Evolutionary conservation across 2,888 invertebrate genomes (phyloP).

Genomic region (Carterocephalus palaemon): DNA sequence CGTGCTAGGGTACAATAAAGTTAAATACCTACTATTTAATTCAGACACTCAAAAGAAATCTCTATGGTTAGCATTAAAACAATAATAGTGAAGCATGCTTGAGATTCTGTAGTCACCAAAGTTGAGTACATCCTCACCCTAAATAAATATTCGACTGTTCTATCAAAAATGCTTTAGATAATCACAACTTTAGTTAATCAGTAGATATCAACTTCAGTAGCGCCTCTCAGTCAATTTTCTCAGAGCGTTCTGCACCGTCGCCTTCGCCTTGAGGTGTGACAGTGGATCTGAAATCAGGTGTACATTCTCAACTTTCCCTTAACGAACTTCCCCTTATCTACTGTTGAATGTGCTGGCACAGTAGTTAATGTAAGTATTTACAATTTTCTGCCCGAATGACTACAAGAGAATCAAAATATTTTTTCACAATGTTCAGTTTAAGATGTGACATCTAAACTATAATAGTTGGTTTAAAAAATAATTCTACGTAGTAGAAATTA

Average conservation of each 20-base stretch:
- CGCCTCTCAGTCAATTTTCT: constrained; percentile 75
- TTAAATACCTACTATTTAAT: constrained; percentile 6
- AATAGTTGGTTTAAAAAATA: constrained; percentile 1
- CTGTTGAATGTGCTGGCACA: constrained; percentile 5
- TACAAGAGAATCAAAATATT: not conserved
- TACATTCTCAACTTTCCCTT: constrained; percentile 2
- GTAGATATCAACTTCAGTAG: constrained; percentile 49
- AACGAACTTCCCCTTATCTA: not conserved
- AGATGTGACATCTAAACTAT: constrained; percentile 8
- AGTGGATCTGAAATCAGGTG: constrained; percentile 67
- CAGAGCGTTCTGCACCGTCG: constrained; percentile 77
- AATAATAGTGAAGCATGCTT: constrained; percentile 8
- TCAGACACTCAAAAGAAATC: constrained; percentile 7
- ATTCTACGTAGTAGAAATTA: too few relatives aligned
- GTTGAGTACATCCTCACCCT: constrained; percentile 25
- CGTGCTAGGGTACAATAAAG: constrained; percentile 3
- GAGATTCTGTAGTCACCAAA: constrained; percentile 14
- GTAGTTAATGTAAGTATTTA: not conserved
- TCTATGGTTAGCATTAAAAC: constrained; percentile 3
- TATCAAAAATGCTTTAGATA: constrained; percentile 61
- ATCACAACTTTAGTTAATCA: constrained; percentile 50
- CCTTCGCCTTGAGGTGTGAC: constrained; percentile 76
- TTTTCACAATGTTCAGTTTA: constrained; percentile 5
- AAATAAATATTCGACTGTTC: constrained; percentile 37
- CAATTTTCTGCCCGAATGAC: not conserved